phyloP scores from a whole-genome alignment of 1,140 invertebrate species.

The Monomorium pharaonis region DNA sequence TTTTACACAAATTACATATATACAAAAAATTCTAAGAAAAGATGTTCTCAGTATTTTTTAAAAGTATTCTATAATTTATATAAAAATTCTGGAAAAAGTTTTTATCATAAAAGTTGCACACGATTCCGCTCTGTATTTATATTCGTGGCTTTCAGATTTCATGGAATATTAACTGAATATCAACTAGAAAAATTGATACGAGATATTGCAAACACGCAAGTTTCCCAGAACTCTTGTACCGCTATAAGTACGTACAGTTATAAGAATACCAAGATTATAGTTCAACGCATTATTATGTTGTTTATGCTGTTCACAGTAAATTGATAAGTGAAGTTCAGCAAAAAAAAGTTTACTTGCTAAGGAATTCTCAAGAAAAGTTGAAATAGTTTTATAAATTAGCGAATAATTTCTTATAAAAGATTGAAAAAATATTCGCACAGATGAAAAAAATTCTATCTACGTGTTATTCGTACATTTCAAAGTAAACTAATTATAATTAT shows the following conservation, averaged over 20 bases:
- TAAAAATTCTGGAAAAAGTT: no score
- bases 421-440: no score
- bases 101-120: background rate
- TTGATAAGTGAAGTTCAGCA: background rate
- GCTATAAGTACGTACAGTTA: conserved; percentile 13
- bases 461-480: no score
- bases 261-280: background rate
- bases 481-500: no score
- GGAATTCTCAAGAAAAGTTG: background rate
- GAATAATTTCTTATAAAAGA: no score
- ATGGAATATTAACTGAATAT: background rate
- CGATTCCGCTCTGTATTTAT: background rate
- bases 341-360: background rate
- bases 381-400: background rate
- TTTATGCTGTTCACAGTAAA: background rate
- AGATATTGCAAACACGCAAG: background rate
- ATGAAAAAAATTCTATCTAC: no score
- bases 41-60: background rate
- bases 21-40: no score
- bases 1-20: no score
- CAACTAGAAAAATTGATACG: background rate
- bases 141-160: background rate
- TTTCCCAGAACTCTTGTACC: background rate
- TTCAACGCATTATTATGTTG: background rate
- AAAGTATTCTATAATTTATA: background rate